Evolutionary conservation across 2,797 vertebrate species (phyloP), one percentile per base, ranked within the genome.

Genomic region (Onychomys torridus): DNA sequence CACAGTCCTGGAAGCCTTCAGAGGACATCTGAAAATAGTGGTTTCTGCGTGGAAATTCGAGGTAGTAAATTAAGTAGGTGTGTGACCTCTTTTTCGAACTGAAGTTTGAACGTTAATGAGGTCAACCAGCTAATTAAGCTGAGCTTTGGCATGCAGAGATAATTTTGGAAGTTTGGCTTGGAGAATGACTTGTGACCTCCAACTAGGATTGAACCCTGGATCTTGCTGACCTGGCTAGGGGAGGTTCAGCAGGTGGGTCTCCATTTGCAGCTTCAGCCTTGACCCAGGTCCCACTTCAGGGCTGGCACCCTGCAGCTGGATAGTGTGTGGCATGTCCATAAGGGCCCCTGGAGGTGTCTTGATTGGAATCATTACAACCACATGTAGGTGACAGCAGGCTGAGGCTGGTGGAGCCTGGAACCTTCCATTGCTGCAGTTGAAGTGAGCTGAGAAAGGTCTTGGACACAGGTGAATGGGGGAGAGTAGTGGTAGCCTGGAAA

Each of bases 81-180:
- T 52, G 0, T 77, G 93, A 16, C 83, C 92, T 78, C 96, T 88
- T 93, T 96, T 76, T 93, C 27, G 73, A 90, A 82, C 81, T 73
- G 76, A 83, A 90, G 93, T 94, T 93, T 2, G 40, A 83, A 29
- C 85, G 27, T 91, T 96, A 98, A 97, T 93, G 97, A 97, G 97
- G 97, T 89, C 96, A 96, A n/a, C 49, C 90, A 16, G 29, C 96
- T 98, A 97, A 98, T 97, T 97, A 96, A 93, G 90, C 88, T 37
- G 83, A 93, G 61, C 57, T 71, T 40, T 21, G 2, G 43, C 65
- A 89, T 57, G 73, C 40, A 27, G 32, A 40, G 92, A 65, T 89
- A 57, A 94, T 96, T 95, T 91, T 9, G 78, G 87, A 79, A 92
- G 91, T n/a, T 32, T 52, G 88, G 6, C 3, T 2, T 1, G 94